Conservation (phyloP, 2,797 vertebrate species). For the Meriones psammophilus region DNA sequence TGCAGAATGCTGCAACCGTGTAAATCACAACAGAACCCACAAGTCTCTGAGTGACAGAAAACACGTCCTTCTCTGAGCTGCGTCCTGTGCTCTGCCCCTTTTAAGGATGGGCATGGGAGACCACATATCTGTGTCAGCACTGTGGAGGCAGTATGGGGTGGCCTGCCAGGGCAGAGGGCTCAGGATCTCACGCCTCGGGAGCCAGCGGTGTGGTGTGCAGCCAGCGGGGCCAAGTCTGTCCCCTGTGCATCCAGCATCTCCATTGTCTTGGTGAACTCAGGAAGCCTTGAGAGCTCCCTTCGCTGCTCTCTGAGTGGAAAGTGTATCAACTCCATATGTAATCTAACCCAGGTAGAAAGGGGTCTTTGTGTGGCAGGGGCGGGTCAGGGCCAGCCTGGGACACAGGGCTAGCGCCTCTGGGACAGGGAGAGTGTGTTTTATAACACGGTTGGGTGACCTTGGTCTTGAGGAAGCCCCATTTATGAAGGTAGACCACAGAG, state of each 20-base stretch:
- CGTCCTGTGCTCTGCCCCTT: not conserved
- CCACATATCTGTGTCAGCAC: not conserved
- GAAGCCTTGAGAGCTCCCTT: constrained; percentile 58
- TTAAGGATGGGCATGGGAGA: not conserved
- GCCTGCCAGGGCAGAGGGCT: not conserved
- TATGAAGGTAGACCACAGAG: not conserved
- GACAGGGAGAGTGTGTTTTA: not conserved
- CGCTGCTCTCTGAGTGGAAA: constrained; percentile 66
- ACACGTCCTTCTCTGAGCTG: no score
- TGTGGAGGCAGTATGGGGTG: not conserved
- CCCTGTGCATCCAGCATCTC: not conserved
- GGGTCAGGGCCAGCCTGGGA: not conserved
- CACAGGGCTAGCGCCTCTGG: not conserved
- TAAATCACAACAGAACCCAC: not conserved
- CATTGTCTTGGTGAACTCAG: constrained; percentile 3
- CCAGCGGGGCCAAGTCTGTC: not conserved
- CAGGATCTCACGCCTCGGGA: not conserved
- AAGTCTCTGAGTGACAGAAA: not conserved
- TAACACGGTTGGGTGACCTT: not conserved
- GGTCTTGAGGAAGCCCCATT: not conserved
- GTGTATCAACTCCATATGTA: not conserved
- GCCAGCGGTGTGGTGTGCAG: not conserved
- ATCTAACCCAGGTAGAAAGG: not conserved
- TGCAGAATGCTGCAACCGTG: not conserved
- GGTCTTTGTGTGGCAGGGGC: not conserved